A percentile compares a stretch with the other conserved stretches of the same genome.
phyloP scores from a whole-genome alignment of 1,140 invertebrate species.

The Eumaeus atala region DNA sequence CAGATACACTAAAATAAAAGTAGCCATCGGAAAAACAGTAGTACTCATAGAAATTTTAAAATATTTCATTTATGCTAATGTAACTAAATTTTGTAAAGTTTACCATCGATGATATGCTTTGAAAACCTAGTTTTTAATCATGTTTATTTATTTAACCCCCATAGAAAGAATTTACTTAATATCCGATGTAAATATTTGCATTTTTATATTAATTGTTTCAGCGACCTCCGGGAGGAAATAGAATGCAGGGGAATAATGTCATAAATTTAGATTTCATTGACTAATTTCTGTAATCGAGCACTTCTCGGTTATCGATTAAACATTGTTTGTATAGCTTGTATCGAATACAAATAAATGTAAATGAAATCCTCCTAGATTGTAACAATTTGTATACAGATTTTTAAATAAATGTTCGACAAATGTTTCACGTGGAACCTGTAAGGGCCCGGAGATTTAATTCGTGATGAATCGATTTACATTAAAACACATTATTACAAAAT shows the following conservation, averaged over 20 bases:
- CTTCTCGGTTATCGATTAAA: background rate
- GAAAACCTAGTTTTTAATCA: background rate
- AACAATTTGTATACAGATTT: constrained; percentile 46
- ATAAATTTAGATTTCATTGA: constrained; percentile 6
- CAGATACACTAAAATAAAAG: background rate
- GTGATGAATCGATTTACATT: constrained; percentile 38
- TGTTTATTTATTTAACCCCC: background rate
- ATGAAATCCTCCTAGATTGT: constrained; percentile 11
- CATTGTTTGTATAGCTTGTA: constrained; percentile 8
- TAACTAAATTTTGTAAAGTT: background rate
- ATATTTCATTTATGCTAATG: background rate
- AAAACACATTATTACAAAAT: constrained; percentile 42
- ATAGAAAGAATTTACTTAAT: constrained; percentile 8
- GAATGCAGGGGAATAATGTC: constrained; percentile 9
- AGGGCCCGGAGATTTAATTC: constrained; percentile 54
- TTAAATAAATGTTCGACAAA: constrained; percentile 41
- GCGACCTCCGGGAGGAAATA: constrained; percentile 43
- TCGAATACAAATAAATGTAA: background rate
- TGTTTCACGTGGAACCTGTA: constrained; percentile 45
- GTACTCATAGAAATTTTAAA: background rate
- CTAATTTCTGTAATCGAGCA: background rate
- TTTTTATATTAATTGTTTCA: constrained; percentile 59
- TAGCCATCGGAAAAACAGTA: background rate
- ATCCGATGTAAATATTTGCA: constrained; percentile 32
- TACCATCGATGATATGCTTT: constrained; percentile 1